Percentiles rank a stretch among this genome's conserved stretches.
Conservation (phyloP, 2,797 vertebrate species). For the Nannoperca australis region DNA sequence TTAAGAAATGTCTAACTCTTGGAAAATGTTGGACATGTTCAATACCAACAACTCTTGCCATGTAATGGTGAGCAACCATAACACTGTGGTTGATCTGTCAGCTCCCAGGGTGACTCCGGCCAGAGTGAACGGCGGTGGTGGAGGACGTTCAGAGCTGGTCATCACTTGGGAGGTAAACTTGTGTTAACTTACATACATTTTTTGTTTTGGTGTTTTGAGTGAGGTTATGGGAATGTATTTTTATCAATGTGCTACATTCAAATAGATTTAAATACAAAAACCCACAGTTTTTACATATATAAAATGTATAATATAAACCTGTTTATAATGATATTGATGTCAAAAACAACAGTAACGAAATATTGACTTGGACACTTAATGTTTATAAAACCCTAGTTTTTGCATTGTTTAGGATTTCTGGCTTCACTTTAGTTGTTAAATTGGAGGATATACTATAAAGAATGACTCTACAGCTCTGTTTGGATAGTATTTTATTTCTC, state of each 20-base stretch:
- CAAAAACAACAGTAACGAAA: neutral
- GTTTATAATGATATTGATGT: neutral
- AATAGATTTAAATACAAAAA: neutral
- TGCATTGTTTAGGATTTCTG: neutral
- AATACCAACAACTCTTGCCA: neutral
- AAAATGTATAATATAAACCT: neutral
- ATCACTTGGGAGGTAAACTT: constrained; percentile 95
- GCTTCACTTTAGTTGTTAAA: neutral
- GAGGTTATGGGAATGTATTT: neutral
- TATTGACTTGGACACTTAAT: neutral
- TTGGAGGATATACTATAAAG: neutral
- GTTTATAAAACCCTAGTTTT: neutral
- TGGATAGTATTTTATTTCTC: constrained; percentile 5
- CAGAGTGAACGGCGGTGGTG: constrained; percentile 92
- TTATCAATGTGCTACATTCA: neutral
- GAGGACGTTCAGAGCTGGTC: constrained; percentile 93
- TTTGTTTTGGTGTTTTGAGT: neutral
- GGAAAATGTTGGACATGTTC: neutral
- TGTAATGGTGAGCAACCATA: neutral
- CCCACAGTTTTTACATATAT: neutral
- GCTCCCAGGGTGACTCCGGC: constrained; percentile 92
- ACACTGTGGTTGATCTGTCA: constrained; percentile 61
- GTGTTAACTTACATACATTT: neutral
- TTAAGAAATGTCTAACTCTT: neutral
- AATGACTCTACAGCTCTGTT: neutral